phyloP scores from a whole-genome alignment of 2,113 vertebrate genomes.

The Pterocles orientalis region DNA sequence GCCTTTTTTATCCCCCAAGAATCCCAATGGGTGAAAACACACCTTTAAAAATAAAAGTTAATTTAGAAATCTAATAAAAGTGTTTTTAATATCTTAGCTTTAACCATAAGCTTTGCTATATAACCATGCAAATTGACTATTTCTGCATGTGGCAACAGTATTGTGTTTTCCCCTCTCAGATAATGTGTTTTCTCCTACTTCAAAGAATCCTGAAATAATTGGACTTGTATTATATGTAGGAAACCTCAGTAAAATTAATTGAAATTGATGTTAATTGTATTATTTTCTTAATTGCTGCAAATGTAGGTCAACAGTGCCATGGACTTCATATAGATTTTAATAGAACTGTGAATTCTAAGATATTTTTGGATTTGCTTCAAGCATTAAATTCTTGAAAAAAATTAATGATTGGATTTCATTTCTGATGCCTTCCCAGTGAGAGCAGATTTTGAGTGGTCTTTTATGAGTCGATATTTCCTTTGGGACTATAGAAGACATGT shows the following conservation, averaged over 20 bases:
- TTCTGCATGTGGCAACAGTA: neutral
- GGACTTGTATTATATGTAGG: neutral
- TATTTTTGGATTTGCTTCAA: conserved; percentile 56
- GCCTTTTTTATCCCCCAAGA: neutral
- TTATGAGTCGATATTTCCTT: neutral
- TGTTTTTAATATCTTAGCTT: neutral
- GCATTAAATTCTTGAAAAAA: neutral
- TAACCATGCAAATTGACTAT: neutral
- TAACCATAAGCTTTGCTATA: conserved; percentile 14
- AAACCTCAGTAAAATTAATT: conserved; percentile 56
- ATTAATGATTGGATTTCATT: neutral
- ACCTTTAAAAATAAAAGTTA: conserved; percentile 22
- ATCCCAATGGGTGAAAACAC: neutral
- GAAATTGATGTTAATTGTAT: conserved; percentile 53
- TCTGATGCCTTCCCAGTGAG: neutral
- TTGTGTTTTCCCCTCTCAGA: conserved; percentile 7
- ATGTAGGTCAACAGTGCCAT: conserved; percentile 46
- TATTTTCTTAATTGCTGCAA: conserved; percentile 56
- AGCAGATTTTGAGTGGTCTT: neutral
- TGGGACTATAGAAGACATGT: neutral
- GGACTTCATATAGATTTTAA: conserved; percentile 40
- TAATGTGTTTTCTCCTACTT: conserved; percentile 30
- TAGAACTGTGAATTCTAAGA: conserved; percentile 43
- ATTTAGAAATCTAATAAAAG: conserved; percentile 21
- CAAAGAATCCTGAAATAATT: conserved; percentile 61